These are phyloP conservation scores for Etheostoma spectabile DNA, from an alignment of 2,113 vertebrate genomes.

Conservation along the genomic window DNA sequence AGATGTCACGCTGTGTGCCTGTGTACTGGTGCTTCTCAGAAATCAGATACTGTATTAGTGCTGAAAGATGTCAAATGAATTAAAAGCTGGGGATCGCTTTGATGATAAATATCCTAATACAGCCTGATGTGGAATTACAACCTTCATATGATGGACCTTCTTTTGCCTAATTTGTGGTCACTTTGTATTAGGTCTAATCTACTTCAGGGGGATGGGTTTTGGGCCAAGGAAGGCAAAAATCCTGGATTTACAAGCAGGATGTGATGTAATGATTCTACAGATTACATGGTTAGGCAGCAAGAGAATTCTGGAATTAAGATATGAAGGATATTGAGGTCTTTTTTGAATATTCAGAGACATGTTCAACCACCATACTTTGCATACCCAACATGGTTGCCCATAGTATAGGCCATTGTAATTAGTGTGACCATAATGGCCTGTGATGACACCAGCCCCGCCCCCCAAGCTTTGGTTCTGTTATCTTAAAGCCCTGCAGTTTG, in stretches of 20 bases:
- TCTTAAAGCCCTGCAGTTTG: conserved; percentile 75
- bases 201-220: conserved; percentile 14
- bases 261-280: neutral
- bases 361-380: conserved; percentile 33
- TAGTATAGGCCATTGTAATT: conserved; percentile 63
- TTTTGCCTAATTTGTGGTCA: conserved; percentile 69
- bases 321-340: neutral
- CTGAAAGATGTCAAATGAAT: conserved; percentile 80
- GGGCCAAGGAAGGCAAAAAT: neutral
- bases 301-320: neutral
- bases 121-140: conserved; percentile 65
- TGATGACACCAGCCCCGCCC: conserved; percentile 46
- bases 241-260: neutral
- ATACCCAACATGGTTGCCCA: conserved; percentile 64
- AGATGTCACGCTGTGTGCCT: conserved; percentile 54
- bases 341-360: neutral
- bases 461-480: conserved; percentile 73
- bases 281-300: neutral
- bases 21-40: conserved; percentile 57
- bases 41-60: conserved; percentile 72
- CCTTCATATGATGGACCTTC: conserved; percentile 61
- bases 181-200: conserved; percentile 62
- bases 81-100: conserved; percentile 54
- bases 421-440: conserved; percentile 68
- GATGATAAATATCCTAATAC: conserved; percentile 64